Conservation (phyloP, 2,113 vertebrate genomes). For the Zosterops lateralis region DNA sequence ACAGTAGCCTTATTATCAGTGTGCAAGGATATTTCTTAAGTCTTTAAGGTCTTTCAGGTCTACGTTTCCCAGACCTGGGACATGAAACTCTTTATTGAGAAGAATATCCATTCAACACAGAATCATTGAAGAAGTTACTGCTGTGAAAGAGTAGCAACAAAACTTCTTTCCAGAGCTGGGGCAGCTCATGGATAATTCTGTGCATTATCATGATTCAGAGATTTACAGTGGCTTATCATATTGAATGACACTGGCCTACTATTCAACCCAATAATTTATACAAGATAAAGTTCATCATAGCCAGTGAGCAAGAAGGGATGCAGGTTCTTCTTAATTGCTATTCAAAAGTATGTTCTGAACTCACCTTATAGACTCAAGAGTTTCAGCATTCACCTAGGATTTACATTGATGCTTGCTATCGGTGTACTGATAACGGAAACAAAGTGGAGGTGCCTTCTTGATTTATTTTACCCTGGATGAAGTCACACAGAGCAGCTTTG, state of each 20-base stretch:
- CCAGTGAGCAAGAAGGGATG: neutral
- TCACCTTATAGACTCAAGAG: neutral
- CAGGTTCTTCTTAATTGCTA: neutral
- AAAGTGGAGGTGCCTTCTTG: neutral
- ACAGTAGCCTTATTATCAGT: neutral
- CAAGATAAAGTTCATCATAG: neutral
- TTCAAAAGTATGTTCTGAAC: neutral
- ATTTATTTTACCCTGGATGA: neutral
- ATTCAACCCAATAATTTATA: neutral
- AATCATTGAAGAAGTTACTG: neutral
- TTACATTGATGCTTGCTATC: neutral
- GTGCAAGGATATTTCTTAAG: neutral
- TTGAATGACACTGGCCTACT: neutral
- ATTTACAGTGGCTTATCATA: neutral
- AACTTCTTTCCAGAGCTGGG: neutral
- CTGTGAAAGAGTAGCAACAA: neutral
- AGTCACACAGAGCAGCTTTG: neutral
- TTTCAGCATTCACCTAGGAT: neutral
- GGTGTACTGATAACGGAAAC: neutral
- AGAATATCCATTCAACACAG: fast-evolving
- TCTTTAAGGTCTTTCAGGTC: neutral
- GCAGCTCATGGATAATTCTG: neutral
- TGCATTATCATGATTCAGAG: neutral
- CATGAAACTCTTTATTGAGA: neutral
- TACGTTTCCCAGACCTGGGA: neutral